Base-by-base conservation (phyloP, 2,888 invertebrate species). In the Reticulitermes lucifugus region DNA sequence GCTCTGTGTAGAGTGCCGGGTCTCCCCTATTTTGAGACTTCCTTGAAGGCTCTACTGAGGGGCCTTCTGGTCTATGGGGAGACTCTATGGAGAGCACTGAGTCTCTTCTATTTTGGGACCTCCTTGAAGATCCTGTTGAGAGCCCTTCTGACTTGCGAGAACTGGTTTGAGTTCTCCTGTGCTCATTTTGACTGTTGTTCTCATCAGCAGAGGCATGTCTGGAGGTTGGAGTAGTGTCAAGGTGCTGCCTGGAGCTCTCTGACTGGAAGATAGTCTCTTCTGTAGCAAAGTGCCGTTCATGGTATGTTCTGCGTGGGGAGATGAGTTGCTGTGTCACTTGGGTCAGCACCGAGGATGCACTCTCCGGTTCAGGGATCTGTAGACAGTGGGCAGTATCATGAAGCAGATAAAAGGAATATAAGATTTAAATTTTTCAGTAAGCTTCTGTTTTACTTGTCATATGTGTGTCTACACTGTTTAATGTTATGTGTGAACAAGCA, bases 291-390 rank as follows among this genome's bases (percentile, higher is more conserved):
- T 21, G 18, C 6, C 2, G 18, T 46, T 60, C 25, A 25, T 81
- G 60, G 18, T 21, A 25, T 43, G 1, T 70, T 70, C 65, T 65
- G 70, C 81, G 81, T n/a, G 70, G n/a, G 43, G 81, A 81, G n/a
- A 43, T 43, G 3, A 70, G 43, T 21, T 70, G 70, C 6, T 81
- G 43, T n/a, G 65, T 70, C 70, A 81, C 81, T n/a, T 65, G 70
- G 41, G 81, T 55, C 10, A 81, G 46, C n/a, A 81, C 81, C 14
- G 70, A 81, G 25, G 81, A 70, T 22, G 81, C 81, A 7, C 46
- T n/a, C 59, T 81, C 81, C 21, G 77, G 77, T 77, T 77, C 77
- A 46, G 43, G 46, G n/a, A 46, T 9, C 77, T 77, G 51, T 21
- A 18, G 41, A 18, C 55, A 55, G 18, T 55, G 55, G 55, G 4